Base-by-base conservation (phyloP, 1,140 invertebrate species). In the Drosophila novamexicana region DNA sequence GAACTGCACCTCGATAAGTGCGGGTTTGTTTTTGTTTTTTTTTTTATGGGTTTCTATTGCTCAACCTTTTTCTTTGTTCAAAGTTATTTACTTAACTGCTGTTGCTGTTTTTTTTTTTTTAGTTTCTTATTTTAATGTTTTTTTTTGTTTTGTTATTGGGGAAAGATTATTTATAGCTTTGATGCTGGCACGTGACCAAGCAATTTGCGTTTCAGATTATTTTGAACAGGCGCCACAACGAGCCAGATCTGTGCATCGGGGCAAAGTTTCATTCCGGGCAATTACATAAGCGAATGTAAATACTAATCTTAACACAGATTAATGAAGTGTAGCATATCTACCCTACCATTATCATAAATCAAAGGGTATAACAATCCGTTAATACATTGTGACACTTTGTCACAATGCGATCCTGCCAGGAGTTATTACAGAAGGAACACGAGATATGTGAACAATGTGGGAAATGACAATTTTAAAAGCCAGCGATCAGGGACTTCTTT, bases 201-300 rank as follows among this genome's bases (percentile, higher is more conserved):
- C 18, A 69, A 79, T 77, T 77, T 83, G 62, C 81, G 81, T 67
- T 67, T 79, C 12, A 74, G 73, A 70, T 83, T 76, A 53, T 44
- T 39, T 59, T 72, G 61, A 62, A 44, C 58, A 65, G 57, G 62
- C 62, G 62, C 63, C 69, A 66, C 14, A 53, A 52, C 37, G 37
- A 50, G 44, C 40, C 34, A 18, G 16, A 36, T 45, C 18, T 45
- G 50, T 34, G 40, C 40, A 47, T 37, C 47, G 36, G 57, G 39
- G 29, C 50, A 70, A 63, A 63, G 50, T 54, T 7, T 42, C 34
- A 39, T 45, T 29, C 12, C 8, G 16, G 52, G 6, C 12, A 7
- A 29, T 65, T 65, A 37, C 50, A 54, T 56, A 56, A 65, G 14
- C 36, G 8, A 57, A 39, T 57, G 16, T 32, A 49, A 39, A 2